Conservation (phyloP, 2,888 invertebrate species). For the Synanthedon myopaeformis region DNA sequence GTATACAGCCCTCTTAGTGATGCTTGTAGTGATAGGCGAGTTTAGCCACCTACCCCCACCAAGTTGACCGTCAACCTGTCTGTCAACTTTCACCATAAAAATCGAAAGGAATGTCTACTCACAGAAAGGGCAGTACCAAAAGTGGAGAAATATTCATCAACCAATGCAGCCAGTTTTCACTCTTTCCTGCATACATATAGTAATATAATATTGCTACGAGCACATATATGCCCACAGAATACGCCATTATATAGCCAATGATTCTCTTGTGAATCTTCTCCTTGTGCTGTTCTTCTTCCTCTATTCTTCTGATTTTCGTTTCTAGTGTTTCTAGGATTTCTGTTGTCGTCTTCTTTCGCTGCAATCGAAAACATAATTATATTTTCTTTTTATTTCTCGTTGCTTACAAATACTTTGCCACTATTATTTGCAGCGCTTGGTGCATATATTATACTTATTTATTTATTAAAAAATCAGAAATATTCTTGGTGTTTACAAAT, state of each 20-base stretch:
- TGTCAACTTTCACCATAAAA: constrained; percentile 2
- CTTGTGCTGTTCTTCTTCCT: constrained; percentile 82
- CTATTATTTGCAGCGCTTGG: no score
- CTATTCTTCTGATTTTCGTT: constrained; percentile 82
- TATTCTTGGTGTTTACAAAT: no score
- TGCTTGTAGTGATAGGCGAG: no score
- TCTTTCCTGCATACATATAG: constrained; percentile 85
- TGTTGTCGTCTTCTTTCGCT: constrained; percentile 62
- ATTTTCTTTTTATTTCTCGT: no score
- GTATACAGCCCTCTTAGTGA: neutral
- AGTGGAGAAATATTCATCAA: constrained; percentile 83
- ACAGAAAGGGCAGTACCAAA: constrained; percentile 86
- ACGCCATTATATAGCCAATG: constrained; percentile 80
- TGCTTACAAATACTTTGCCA: no score
- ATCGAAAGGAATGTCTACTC: constrained; percentile 48
- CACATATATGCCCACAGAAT: constrained; percentile 78
- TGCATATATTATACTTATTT: no score
- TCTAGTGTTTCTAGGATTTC: constrained; percentile 78
- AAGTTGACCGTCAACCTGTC: no score
- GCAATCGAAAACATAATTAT: constrained; percentile 11
- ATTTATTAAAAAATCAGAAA: no score
- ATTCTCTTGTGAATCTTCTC: constrained; percentile 85
- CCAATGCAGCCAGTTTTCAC: constrained; percentile 76
- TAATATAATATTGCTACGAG: constrained; percentile 79
- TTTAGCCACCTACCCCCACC: no score